Base-by-base conservation (phyloP, 2,888 invertebrate genomes). In the Apotomis betuletana region DNA sequence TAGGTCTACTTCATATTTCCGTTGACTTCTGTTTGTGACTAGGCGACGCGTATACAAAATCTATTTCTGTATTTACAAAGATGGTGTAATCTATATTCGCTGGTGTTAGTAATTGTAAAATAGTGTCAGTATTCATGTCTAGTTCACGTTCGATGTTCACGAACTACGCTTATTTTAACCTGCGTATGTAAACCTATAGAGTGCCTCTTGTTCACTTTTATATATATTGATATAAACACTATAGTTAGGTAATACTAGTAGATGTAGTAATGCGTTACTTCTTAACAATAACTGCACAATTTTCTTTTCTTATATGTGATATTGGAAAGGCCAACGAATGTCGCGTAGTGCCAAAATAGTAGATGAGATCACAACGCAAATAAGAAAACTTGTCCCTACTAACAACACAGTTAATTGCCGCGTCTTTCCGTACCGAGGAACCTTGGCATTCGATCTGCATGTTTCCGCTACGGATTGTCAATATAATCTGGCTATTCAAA, bases 201-300 rank as follows among this genome's bases (percentile, higher is more conserved):
- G 93, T 94, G 93, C 93, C 93, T 94, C 91, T 93, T 92, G 89
- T 92, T 92, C 93, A 93, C 93, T 92, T 93, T 93, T 93, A 92
- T 93, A 93, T 90, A 90, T 91, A 92, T 91, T 92, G 91, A 90
- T 92, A 92, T 83, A 84, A 41, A 87, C 91, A 89, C 88, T 88
- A 83, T 87, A 78, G 82, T 80, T 90, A 92, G 90, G 85, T 84
- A 80, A 88, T 89, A 85, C 78, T 81, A 73, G 85, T 86, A 85
- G 83, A 69, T 77, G 85, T 86, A 86, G 85, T 70, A 76, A 81
- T 77, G 83, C 82, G 80, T 82, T 85, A 79, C 78, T 83, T 85
- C 81, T 83, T 81, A 73, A 76, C 81, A 83, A 41, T 85, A 83
- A 81, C 81, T 87, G 91, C 91, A 91, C 90, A 82, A 75, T 82